These are phyloP conservation scores for Sterna hirundo DNA, from an alignment of 2,113 vertebrate genomes.

Conservation along the genomic window DNA sequence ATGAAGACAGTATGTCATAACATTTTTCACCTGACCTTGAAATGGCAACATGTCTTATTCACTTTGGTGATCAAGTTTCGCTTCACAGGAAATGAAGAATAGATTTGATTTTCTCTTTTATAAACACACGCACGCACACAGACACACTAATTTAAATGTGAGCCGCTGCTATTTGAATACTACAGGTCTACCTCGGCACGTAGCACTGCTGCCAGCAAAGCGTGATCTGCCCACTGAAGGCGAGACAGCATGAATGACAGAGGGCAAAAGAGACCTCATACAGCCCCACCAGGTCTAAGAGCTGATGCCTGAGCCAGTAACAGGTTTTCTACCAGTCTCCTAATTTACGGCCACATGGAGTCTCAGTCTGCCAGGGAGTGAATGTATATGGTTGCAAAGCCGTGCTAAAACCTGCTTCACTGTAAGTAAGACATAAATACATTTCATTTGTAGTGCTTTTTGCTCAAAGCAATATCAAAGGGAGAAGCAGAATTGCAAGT, in stretches of 20 bases:
- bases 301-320: background rate
- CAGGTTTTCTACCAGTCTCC: background rate
- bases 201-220: background rate
- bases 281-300: background rate
- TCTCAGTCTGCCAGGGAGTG: background rate
- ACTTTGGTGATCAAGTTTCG: background rate
- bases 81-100: background rate
- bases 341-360: background rate
- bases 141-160: background rate
- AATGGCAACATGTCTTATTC: background rate
- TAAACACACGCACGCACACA: background rate
- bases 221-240: background rate
- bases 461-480: constrained; percentile 2
- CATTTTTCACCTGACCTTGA: background rate
- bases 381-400: background rate
- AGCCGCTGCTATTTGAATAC: constrained; percentile 14
- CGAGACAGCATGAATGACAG: background rate
- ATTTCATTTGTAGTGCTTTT: background rate
- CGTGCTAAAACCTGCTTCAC: background rate
- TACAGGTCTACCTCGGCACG: background rate
- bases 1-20: background rate
- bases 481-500: constrained; percentile 1
- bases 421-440: constrained; percentile 5
- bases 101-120: background rate
- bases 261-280: background rate